Conservation (phyloP, 2,113 vertebrate species). For the Dasyprocta punctata region DNA sequence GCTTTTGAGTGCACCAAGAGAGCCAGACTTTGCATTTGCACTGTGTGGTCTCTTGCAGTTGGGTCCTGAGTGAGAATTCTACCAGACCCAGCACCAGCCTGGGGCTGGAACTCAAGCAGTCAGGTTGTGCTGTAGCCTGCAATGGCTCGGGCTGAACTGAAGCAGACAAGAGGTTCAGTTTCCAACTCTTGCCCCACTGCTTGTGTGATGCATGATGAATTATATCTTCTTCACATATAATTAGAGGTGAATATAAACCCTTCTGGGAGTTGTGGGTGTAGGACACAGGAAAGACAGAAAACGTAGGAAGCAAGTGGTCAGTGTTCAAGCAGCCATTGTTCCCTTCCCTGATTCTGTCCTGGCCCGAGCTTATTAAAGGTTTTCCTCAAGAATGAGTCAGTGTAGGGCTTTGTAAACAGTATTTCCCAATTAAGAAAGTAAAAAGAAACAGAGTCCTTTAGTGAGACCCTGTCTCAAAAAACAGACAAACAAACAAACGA, state of each 20-base stretch:
- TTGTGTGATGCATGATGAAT: neutral
- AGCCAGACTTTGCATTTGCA: neutral
- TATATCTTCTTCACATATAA: neutral
- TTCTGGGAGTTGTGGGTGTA: neutral
- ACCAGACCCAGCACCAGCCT: fast-evolving
- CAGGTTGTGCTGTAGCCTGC: neutral
- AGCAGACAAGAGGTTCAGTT: neutral
- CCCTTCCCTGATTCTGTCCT: neutral
- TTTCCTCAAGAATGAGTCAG: neutral
- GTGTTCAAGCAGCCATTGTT: neutral
- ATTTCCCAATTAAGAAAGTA: neutral
- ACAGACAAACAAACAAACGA: neutral
- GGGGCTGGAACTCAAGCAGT: neutral
- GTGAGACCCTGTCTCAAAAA: neutral
- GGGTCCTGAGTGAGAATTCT: neutral
- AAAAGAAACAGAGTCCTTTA: neutral
- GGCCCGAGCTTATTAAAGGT: neutral
- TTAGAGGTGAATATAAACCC: too few relatives aligned
- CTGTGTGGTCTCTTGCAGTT: neutral
- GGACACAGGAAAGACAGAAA: neutral
- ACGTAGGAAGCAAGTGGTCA: fast-evolving
- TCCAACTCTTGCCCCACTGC: neutral
- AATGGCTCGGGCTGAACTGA: neutral
- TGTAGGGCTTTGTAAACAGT: neutral
- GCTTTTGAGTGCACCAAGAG: neutral